Evolutionary conservation across 2,888 invertebrate species (phyloP).

Genomic region (Trimorus sp.): DNA sequence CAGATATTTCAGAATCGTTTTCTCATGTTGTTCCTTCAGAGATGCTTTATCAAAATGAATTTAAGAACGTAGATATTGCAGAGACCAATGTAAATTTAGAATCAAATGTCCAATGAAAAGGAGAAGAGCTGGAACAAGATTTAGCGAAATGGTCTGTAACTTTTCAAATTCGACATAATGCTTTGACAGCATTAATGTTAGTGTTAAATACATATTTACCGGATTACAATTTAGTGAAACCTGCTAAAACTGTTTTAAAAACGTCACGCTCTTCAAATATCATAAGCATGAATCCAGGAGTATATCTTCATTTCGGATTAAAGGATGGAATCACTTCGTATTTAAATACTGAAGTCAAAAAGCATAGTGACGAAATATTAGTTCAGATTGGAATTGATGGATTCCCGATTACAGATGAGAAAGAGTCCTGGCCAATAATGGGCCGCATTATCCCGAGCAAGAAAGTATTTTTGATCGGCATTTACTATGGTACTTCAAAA

Average conservation of each 20-base stretch:
- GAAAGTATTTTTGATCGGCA: constrained; percentile 3
- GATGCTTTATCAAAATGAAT: too few relatives aligned
- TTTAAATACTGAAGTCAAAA: background rate
- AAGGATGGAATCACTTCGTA: background rate
- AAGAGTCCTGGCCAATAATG: constrained; percentile 4
- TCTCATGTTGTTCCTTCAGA: too few relatives aligned
- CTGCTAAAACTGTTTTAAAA: background rate
- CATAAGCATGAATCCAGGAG: constrained; percentile 1
- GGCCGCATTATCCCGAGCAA: background rate
- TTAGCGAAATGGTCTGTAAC: background rate
- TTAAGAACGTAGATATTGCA: too few relatives aligned
- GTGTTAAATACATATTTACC: background rate
- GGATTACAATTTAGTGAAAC: background rate
- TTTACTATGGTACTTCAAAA: background rate
- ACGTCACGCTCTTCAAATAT: background rate
- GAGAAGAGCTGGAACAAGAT: background rate
- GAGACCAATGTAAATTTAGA: too few relatives aligned
- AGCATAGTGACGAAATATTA: background rate
- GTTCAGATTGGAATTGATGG: background rate
- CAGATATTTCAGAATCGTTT: too few relatives aligned
- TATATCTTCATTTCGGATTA: background rate
- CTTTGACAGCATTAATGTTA: background rate
- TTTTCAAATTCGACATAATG: background rate
- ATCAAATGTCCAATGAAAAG: too few relatives aligned
- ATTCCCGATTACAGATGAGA: background rate